Evolutionary conservation across 2,888 invertebrate genomes (phyloP).

Genomic region (Imbricaverruca yamaguchii): DNA sequence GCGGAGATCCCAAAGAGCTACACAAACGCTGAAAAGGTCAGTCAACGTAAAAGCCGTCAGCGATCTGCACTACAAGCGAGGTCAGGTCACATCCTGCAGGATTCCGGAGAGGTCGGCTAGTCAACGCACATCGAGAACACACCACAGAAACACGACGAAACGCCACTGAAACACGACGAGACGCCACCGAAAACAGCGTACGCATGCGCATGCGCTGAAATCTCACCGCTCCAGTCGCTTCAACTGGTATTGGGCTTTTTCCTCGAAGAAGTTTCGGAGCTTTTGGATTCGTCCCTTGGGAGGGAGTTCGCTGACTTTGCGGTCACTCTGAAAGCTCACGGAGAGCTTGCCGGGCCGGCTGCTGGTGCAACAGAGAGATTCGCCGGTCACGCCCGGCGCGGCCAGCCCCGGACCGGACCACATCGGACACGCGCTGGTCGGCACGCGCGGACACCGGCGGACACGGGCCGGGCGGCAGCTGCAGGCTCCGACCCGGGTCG

Average conservation of each 20-base stretch:
- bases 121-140: background rate
- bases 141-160: too few species aligned
- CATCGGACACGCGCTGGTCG: too few species aligned
- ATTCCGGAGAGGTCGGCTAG: background rate
- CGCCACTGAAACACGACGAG: too few species aligned
- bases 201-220: background rate
- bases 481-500: too few species aligned
- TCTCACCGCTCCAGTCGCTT: conserved; percentile 22
- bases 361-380: conserved; percentile 12
- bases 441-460: too few species aligned
- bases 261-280: conserved; percentile 37
- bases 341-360: conserved; percentile 14
- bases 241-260: conserved; percentile 33
- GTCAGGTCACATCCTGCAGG: background rate
- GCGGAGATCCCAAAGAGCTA: background rate
- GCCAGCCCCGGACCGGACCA: too few species aligned
- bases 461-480: too few species aligned
- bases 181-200: background rate
- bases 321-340: background rate
- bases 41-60: background rate
- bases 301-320: conserved; percentile 35
- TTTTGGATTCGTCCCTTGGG: conserved; percentile 36
- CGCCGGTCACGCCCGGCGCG: background rate
- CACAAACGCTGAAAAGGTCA: background rate
- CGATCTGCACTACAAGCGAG: background rate